Conservation (phyloP, 2,113 vertebrate genomes). For the Ochotona princeps region DNA sequence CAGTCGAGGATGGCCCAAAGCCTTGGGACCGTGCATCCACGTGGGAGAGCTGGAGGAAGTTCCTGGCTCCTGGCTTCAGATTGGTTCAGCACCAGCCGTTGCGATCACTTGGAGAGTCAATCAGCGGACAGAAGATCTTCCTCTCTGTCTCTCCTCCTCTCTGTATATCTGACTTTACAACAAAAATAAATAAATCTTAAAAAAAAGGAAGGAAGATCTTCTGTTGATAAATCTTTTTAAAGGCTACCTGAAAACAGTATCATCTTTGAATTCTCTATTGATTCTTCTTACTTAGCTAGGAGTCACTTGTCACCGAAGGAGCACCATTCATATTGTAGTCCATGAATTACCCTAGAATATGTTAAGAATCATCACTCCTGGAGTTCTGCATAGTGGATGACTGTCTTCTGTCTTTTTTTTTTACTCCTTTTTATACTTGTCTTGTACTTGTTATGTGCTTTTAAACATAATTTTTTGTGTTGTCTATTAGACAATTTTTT, state of each 20-base stretch:
- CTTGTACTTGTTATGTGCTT: neutral
- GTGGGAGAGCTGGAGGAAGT: too few species aligned
- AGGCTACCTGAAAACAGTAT: neutral
- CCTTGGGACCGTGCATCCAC: too few species aligned
- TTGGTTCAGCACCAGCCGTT: too few species aligned
- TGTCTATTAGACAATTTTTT: conserved; percentile 38
- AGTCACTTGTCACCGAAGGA: neutral
- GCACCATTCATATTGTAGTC: neutral
- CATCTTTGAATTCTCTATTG: neutral
- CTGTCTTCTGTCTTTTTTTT: neutral
- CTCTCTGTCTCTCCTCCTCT: too few species aligned
- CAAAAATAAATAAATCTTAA: too few species aligned
- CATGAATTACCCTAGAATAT: neutral
- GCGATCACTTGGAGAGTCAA: too few species aligned
- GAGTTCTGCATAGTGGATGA: neutral
- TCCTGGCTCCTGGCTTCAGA: too few species aligned
- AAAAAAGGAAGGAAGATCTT: too few species aligned
- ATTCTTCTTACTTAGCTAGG: neutral
- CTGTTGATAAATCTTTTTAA: conserved; percentile 33
- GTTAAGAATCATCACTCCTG: neutral
- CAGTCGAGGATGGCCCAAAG: too few species aligned
- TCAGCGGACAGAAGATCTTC: too few species aligned
- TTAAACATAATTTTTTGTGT: neutral
- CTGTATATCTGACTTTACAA: too few species aligned
- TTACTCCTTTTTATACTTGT: neutral